Evolutionary conservation across 2,888 invertebrate species (phyloP).

Genomic region (Drosophila melanocephala): DNA sequence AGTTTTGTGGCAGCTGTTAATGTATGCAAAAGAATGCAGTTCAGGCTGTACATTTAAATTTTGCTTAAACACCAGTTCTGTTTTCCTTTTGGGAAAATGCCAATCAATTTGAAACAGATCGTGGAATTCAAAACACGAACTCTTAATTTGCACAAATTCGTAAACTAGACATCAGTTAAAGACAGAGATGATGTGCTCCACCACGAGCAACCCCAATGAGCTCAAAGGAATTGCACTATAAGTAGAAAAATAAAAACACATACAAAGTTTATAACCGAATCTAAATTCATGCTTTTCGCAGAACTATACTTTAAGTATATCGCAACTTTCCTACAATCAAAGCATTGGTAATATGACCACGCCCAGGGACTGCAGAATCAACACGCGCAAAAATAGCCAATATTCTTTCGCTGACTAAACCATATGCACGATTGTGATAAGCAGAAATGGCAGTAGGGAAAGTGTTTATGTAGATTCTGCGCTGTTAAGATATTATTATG

Average conservation of each 20-base stretch:
- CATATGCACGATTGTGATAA: not conserved
- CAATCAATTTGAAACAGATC: not conserved
- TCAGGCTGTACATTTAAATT: not conserved
- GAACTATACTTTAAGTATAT: not conserved
- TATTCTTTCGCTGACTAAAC: not conserved
- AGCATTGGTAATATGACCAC: not conserved
- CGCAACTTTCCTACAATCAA: not conserved
- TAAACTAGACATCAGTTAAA: not conserved
- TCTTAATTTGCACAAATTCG: not conserved
- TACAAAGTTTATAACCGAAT: not conserved
- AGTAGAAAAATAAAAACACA: not conserved
- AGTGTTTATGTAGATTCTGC: constrained; percentile 11
- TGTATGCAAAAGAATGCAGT: not conserved
- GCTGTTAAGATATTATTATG: not conserved
- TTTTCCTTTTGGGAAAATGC: not conserved
- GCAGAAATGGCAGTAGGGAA: not conserved
- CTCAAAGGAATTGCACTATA: not conserved
- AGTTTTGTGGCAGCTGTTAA: not conserved
- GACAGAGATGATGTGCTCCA: no score
- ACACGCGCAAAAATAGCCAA: not conserved
- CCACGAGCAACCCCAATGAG: not conserved
- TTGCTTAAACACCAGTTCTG: not conserved
- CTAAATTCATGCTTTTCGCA: not conserved
- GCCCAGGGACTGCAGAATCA: not conserved
- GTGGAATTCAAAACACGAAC: not conserved